phyloP scores from a whole-genome alignment of 2,888 invertebrate genomes.

The Linnaemya tessellans region DNA sequence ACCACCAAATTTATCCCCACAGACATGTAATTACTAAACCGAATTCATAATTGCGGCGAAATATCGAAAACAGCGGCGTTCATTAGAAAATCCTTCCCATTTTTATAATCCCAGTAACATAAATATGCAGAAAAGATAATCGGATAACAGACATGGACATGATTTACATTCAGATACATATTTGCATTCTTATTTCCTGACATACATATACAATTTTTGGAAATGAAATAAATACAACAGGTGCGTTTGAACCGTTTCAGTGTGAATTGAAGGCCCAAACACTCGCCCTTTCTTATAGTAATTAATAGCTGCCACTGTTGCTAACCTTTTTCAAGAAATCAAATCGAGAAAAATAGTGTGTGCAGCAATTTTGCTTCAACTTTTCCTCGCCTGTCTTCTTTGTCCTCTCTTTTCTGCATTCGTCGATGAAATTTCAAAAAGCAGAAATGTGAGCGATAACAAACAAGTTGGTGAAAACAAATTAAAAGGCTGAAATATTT shows the following conservation, averaged over 20 bases:
- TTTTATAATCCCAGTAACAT: no score
- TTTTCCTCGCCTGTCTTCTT: not conserved
- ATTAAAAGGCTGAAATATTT: constrained; percentile 48
- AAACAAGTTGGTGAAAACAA: constrained; percentile 13
- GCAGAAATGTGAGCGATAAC: not conserved
- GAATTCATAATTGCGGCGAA: no score
- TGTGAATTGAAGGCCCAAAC: not conserved
- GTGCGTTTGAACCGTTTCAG: not conserved
- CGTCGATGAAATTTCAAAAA: not conserved
- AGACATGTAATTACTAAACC: no score
- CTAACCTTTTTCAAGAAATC: not conserved
- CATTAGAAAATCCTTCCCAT: no score
- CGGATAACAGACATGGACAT: no score
- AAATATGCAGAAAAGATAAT: no score
- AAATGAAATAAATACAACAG: not conserved
- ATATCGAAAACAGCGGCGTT: no score
- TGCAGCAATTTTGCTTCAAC: not conserved
- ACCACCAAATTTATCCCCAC: no score
- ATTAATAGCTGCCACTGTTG: constrained; percentile 40
- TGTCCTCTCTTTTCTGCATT: no score
- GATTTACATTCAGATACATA: no score
- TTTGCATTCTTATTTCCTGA: no score
- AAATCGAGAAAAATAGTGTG: not conserved
- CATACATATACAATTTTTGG: no score
- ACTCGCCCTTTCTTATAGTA: not conserved